Evolutionary conservation across 1,140 invertebrate species (phyloP), one percentile per base, ranked within the genome.

Genomic region (Trichonephila clavipes): DNA sequence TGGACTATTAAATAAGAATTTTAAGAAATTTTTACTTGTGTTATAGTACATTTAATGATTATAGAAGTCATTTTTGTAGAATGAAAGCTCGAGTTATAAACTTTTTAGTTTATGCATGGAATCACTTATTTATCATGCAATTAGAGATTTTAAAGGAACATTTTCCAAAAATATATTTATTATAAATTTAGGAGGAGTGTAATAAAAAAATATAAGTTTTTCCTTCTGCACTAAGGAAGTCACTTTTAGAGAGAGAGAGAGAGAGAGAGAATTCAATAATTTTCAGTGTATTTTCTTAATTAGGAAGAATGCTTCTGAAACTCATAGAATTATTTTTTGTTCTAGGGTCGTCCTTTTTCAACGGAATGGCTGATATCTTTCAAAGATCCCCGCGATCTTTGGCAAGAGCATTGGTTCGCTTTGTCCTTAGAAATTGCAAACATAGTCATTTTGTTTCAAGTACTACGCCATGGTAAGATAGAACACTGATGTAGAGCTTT

Each of bases 341-440:
- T 40, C 12, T 14, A 77, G 72, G 72, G 34, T 16, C 72, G 72
- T 28, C 34, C 72, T 18, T 77, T 77, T 28, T 85, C 83, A 21
- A 21, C 44, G 2, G 83, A 85, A 58, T 85, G 83, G 69, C 34
- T 93, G 0, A 51, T 93, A 44, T 88, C 86, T 21, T 88, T 88
- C 72, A 88, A 93, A 58, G 92, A 93, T 88, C 92, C 86, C n/a
- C 16, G 85, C 21, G n/a, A 19, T 24, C 72, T 93, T 7, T 81
- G 66, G 87, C 24, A 88, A 66, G 92, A 93, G 19, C 44, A 93
- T n/a, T 88, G 86, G 85, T 88, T 93, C 16, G 92, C 92, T 7
- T 10, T 93, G 24, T 18, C 44, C 8, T 72, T 93, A 2, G 92
- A 93, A 82, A n/a, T 93, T n/a, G 14, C 19, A 6, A 44, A 16